Base-by-base conservation (phyloP, 2,797 vertebrate genomes). In the Sebastolobus altivelis region DNA sequence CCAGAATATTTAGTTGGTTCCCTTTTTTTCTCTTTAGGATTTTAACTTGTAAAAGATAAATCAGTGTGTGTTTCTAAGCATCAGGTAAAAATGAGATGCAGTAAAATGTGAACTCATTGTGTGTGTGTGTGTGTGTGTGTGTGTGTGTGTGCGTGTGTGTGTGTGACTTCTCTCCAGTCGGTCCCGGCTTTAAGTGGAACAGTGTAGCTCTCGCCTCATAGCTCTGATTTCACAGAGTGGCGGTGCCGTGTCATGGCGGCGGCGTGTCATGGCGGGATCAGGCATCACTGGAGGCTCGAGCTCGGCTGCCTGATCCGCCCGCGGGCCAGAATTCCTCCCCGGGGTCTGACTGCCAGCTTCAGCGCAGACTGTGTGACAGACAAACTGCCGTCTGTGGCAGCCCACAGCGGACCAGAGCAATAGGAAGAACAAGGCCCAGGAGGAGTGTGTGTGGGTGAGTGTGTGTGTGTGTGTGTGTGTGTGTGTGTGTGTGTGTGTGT, bases 311-410 rank as follows among this genome's bases (percentile, higher is more conserved):
- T 86, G 83, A 81, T 88, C 76, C 52, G 81, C 78, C 84, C 9
- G 43, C 31, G 63, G 82, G 79, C 82, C 73, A 79, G 35, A 78
- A 55, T 62, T 52, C 72, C 66, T 87, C 91, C 90, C 83, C 11
- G 81, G 88, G 82, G 91, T 81, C 71, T 20, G 69, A 68, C 75
- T 84, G 91, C 88, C 88, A 82, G 83, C 67, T 88, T 84, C 69
- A 59, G 71, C 38, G 18, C 80, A 76, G 80, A 83, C 89, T 60
- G 67, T 86, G 85, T 93, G 93, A 94, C 92, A 83, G 92, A 89
- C 91, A 85, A 75, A 87, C 66, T 12, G 72, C 77, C 40, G 38
- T 79, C 80, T 80, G 70, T 81, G 87, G 87, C 83, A 75, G 73
- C 72, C 70, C 81, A 75, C 79, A 79, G 59, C 1, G 65, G 81